Conservation (phyloP, 2,888 invertebrate genomes). For the Lochmaea crataegi region DNA sequence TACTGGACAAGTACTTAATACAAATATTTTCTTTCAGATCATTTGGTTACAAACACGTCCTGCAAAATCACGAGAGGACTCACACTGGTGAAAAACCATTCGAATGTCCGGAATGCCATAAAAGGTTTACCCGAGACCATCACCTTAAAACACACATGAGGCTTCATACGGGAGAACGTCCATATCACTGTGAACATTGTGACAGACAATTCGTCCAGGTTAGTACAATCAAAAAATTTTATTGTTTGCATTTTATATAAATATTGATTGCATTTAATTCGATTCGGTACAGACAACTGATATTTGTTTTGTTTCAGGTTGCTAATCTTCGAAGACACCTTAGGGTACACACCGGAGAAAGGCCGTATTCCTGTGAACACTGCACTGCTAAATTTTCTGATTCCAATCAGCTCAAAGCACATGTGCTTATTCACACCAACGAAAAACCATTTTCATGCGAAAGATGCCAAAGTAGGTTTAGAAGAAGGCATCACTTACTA, state of each 20-base stretch:
- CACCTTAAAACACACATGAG: constrained; percentile 94
- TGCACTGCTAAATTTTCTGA: constrained; percentile 91
- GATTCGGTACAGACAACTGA: background rate
- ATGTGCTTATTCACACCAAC: constrained; percentile 88
- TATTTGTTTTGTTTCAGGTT: constrained; percentile 64
- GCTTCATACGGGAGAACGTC: constrained; percentile 92
- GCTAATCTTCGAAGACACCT: constrained; percentile 90
- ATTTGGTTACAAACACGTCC: constrained; percentile 93
- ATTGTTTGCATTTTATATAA: no score
- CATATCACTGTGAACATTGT: constrained; percentile 92
- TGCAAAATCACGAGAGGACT: constrained; percentile 94
- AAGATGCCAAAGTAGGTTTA: constrained; percentile 81
- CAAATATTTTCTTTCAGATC: constrained; percentile 66
- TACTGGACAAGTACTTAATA: background rate
- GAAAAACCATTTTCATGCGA: constrained; percentile 90
- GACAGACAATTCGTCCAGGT: constrained; percentile 90
- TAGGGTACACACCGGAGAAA: constrained; percentile 91
- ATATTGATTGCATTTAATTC: no score
- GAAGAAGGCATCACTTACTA: constrained; percentile 86
- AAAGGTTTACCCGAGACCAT: constrained; percentile 91
- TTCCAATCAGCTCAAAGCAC: constrained; percentile 92
- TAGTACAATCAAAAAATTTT: background rate
- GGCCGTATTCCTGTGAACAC: constrained; percentile 88
- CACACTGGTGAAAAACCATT: constrained; percentile 96
- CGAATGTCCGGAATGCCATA: constrained; percentile 91